Conservation (phyloP, 2,888 invertebrate species). For the Xanthostigma xanthostigma region DNA sequence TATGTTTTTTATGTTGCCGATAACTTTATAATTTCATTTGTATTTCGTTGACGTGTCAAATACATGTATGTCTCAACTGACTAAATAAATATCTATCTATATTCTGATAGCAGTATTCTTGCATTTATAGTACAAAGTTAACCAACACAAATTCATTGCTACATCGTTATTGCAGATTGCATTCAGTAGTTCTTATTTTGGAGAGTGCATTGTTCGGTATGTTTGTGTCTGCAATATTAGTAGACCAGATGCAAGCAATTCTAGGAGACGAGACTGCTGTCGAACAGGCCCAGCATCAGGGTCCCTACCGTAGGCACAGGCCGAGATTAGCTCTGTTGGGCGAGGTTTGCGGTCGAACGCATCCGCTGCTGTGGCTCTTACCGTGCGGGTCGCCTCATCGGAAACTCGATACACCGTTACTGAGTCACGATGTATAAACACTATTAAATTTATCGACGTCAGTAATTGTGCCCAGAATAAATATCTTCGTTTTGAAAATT, state of each 20-base stretch:
- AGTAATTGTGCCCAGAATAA: too few species aligned
- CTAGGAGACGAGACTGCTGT: constrained; percentile 72
- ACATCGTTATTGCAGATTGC: constrained; percentile 44
- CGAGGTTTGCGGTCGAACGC: constrained; percentile 65
- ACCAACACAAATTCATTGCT: neutral
- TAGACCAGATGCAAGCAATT: constrained; percentile 74
- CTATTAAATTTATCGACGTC: too few species aligned
- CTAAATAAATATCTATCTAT: too few species aligned
- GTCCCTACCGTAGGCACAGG: constrained; percentile 46
- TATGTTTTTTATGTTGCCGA: too few species aligned
- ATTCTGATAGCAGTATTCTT: constrained; percentile 1
- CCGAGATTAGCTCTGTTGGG: constrained; percentile 48
- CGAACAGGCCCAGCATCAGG: constrained; percentile 57
- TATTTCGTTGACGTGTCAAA: neutral
- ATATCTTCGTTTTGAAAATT: too few species aligned
- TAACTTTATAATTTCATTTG: too few species aligned
- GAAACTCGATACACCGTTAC: constrained; percentile 24
- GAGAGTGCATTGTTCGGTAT: constrained; percentile 76
- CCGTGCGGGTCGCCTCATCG: constrained; percentile 43
- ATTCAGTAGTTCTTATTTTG: constrained; percentile 64
- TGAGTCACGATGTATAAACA: constrained; percentile 27
- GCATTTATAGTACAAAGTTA: neutral
- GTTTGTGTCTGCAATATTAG: constrained; percentile 74
- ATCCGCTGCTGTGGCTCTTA: constrained; percentile 55
- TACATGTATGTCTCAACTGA: too few species aligned